Conservation (phyloP, 2,797 vertebrate species). For the Eurystomus glaucurus region DNA sequence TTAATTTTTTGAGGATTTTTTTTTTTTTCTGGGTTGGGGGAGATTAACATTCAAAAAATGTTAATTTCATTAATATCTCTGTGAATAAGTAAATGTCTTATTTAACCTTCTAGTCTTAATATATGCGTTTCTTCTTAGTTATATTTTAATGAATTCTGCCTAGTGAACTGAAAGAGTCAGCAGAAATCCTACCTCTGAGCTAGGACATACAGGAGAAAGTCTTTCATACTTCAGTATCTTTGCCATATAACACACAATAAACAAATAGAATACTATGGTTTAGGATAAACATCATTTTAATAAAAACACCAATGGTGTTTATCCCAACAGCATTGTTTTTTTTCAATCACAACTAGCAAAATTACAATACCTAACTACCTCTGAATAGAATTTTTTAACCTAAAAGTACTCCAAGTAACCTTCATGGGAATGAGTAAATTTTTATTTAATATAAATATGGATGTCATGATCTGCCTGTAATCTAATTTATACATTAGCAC, state of each 20-base stretch:
- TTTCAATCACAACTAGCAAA: background rate
- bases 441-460: background rate
- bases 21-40: too few relatives aligned
- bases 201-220: background rate
- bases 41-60: background rate
- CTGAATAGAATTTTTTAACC: background rate
- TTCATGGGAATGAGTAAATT: background rate
- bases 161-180: background rate
- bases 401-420: background rate
- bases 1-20: background rate
- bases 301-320: fast-evolving
- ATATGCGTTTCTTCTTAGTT: background rate
- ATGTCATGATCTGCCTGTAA: background rate
- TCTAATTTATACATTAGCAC: slow-evolving; percentile 36
- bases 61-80: background rate
- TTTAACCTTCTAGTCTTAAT: background rate
- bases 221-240: background rate
- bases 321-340: background rate
- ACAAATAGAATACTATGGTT: background rate
- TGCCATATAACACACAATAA: background rate
- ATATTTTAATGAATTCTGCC: background rate
- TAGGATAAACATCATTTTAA: background rate
- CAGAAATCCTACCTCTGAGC: background rate
- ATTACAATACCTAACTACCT: background rate
- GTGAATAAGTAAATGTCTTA: fast-evolving